These are phyloP conservation scores for Podarcis cretensis DNA, from an alignment of 2,113 vertebrate species.

Conservation along the genomic window DNA sequence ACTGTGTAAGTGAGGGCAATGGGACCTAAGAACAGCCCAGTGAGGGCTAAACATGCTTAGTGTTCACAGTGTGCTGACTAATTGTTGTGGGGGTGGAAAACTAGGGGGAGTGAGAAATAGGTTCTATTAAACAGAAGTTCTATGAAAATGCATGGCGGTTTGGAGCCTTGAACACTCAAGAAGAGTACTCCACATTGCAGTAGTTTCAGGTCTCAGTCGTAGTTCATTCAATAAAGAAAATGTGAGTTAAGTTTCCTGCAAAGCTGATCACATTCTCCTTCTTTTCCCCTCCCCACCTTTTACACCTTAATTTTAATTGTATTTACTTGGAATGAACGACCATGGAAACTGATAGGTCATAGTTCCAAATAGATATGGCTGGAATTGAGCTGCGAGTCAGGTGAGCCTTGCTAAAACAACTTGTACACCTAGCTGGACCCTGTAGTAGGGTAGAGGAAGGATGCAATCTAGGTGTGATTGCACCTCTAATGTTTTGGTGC, in stretches of 20 bases:
- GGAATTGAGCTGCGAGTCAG: not conserved
- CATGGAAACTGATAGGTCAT: too few species aligned
- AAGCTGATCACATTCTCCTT: not conserved
- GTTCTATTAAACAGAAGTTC: too few species aligned
- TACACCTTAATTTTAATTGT: not conserved
- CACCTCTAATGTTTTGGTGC: conserved; percentile 1
- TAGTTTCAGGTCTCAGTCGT: not conserved
- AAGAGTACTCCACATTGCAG: too few species aligned
- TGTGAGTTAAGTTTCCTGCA: not conserved
- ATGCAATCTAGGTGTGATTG: not conserved
- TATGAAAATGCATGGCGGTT: not conserved
- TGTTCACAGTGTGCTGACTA: too few species aligned
- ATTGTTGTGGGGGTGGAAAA: too few species aligned
- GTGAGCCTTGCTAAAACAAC: not conserved
- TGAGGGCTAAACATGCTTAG: too few species aligned
- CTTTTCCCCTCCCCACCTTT: not conserved
- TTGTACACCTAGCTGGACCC: not conserved
- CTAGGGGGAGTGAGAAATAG: too few species aligned
- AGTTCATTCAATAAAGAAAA: not conserved
- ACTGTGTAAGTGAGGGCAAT: not conserved
- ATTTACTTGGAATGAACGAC: too few species aligned
- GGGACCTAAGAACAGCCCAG: too few species aligned
- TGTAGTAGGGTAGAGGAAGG: not conserved
- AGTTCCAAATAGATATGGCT: too few species aligned
- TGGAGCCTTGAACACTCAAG: not conserved